Conservation (phyloP, 2,113 vertebrate species). For the Tachysurus vachellii region DNA sequence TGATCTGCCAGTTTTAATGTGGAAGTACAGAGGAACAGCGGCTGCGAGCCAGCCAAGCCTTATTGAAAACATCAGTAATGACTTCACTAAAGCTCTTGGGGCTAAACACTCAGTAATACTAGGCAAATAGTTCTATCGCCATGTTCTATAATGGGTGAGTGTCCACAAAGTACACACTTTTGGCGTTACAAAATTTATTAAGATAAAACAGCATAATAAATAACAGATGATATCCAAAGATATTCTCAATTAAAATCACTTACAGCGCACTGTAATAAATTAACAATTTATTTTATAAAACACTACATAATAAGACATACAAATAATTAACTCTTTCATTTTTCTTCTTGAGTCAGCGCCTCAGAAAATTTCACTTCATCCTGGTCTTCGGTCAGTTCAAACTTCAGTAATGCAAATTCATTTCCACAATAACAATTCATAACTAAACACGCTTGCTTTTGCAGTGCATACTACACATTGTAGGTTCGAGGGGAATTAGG, state of each 20-base stretch:
- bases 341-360: neutral
- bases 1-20: neutral
- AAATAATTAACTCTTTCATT: constrained; percentile 1
- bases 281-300: neutral
- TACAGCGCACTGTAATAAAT: constrained; percentile 2
- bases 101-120: neutral
- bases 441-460: neutral
- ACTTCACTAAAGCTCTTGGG: neutral
- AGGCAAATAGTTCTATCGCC: neutral
- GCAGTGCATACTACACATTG: neutral
- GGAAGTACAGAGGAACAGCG: neutral
- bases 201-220: constrained; percentile 5
- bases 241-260: neutral
- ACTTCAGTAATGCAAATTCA: neutral
- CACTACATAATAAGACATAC: neutral
- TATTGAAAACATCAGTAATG: neutral
- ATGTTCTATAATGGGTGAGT: neutral
- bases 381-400: neutral
- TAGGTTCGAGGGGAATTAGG: neutral
- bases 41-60: neutral
- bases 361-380: neutral
- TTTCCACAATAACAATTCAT: neutral
- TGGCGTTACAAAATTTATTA: neutral
- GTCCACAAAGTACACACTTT: neutral
- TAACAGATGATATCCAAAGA: neutral